Base-by-base conservation (phyloP, 2,797 vertebrate species). In the Odontamblyopus rebecca region DNA sequence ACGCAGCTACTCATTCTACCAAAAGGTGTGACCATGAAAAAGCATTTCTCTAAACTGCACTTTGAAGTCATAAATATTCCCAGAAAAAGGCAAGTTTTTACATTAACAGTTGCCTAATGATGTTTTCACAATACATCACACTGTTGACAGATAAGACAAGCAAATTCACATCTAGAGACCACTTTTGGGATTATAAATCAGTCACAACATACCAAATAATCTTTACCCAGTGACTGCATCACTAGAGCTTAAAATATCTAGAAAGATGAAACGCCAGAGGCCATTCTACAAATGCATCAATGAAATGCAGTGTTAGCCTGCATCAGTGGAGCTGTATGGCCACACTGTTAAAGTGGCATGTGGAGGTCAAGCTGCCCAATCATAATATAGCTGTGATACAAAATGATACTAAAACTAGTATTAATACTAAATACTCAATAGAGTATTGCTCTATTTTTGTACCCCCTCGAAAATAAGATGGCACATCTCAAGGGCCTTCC, bases 291-390 rank as follows among this genome's bases (percentile, higher is more conserved):
- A 67, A 56, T 54, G 23, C 70, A 32, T 51, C 27, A 19, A 64
- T 64, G 51, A 69, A 82, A 73, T 35, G 57, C 62, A 12, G 44
- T 62, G 71, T 83, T 75, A 80, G 72, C 69, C 53, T 80, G 61
- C 26, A 59, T 70, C 38, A 6, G 70, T 61, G 38, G 61, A 51
- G 44, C 66, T 85, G 61, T 77, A 38, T 56, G 30, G 70, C 19
- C 7, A 63, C 71, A 53, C 68, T 85, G 66, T 69, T 69, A 51
- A 56, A 67, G 65, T 63, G 68, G 53, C 72, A 74, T 54, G 74
- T 71, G 27, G 81, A 86, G 76, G 84, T 86, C 82, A 84, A 77
- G 61, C 72, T 73, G 85, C 82, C 76, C 53, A 60, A 23, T 78
- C 79, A 72, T 79, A 74, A 68, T 64, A 51, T 70, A 13, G 44